phyloP scores from a whole-genome alignment of 1,140 invertebrate genomes.

The Monomorium pharaonis region DNA sequence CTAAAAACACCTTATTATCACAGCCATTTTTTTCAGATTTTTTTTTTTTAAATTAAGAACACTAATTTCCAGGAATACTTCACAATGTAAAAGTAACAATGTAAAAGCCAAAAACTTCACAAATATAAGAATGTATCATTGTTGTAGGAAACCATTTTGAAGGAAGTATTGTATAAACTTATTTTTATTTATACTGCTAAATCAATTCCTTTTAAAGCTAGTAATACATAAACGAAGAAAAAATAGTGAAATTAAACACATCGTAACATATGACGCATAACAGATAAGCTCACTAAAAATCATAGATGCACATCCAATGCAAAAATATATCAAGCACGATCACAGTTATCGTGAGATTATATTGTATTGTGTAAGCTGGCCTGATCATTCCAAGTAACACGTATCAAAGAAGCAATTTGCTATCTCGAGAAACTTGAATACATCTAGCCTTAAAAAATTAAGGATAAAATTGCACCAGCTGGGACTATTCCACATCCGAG shows the following conservation, averaged over 20 bases:
- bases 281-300: slow-evolving; percentile 72
- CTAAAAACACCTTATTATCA: no score
- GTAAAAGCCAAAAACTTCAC: no score
- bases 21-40: no score
- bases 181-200: no score
- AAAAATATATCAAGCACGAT: slow-evolving; percentile 72
- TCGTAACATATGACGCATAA: slow-evolving; percentile 66
- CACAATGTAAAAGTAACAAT: no score
- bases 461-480: slow-evolving; percentile 26
- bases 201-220: no score
- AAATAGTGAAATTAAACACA: slow-evolving; percentile 63
- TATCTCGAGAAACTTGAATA: slow-evolving; percentile 22
- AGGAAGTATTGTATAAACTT: no score
- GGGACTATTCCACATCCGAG: neutral
- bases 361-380: slow-evolving; percentile 66
- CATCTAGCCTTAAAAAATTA: slow-evolving; percentile 2
- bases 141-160: no score
- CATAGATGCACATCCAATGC: slow-evolving; percentile 72
- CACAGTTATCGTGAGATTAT: slow-evolving; percentile 63
- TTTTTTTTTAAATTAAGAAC: no score
- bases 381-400: slow-evolving; percentile 55
- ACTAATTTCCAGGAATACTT: no score
- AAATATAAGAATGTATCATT: no score
- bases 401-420: slow-evolving; percentile 50
- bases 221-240: slow-evolving; percentile 40